Conservation (phyloP, 2,797 vertebrate species). For the Pseudocheirus occidentalis region DNA sequence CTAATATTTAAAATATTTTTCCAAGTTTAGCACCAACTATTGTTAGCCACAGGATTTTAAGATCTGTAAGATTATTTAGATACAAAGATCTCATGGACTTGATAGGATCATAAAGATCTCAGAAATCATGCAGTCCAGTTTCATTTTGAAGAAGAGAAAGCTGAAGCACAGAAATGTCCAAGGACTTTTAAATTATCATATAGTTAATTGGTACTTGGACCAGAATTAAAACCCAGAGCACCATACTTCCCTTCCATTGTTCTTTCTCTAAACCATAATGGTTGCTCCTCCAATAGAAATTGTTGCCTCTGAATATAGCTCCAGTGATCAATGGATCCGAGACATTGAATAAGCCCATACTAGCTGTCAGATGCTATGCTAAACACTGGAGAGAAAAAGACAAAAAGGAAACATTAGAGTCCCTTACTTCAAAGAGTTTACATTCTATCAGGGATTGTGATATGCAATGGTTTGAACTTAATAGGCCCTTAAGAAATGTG, state of each 20-base stretch:
- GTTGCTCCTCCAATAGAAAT: neutral
- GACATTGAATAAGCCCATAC: neutral
- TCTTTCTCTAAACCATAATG: neutral
- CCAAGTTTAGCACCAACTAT: neutral
- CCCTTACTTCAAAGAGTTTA: neutral
- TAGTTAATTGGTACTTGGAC: neutral
- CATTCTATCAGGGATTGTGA: neutral
- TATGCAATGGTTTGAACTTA: neutral
- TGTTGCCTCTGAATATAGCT: neutral
- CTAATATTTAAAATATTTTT: neutral
- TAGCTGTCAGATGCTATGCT: neutral
- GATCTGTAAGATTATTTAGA: neutral
- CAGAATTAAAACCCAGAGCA: neutral
- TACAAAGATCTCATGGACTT: neutral
- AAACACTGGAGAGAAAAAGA: neutral
- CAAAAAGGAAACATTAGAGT: neutral
- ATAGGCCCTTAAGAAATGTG: neutral
- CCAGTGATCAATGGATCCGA: neutral
- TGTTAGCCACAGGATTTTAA: neutral
- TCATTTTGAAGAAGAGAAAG: neutral
- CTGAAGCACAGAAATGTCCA: neutral
- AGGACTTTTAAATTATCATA: neutral
- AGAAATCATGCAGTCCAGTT: neutral
- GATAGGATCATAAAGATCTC: neutral
- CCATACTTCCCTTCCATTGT: neutral